Conservation (phyloP, 2,113 vertebrate species). For the Ctenodactylus gundi region DNA sequence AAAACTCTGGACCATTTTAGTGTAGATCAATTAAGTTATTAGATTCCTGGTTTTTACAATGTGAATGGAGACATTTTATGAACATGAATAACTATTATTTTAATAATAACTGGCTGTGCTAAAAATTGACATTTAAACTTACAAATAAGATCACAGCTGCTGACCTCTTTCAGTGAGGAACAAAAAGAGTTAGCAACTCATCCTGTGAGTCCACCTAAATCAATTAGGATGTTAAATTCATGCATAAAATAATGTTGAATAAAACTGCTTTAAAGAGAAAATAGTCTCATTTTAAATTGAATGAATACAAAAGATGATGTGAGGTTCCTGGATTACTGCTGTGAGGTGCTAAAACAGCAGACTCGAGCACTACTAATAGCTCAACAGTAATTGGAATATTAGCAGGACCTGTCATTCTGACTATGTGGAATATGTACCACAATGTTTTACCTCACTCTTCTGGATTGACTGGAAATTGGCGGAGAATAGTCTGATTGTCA, state of each 20-base stretch:
- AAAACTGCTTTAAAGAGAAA: conserved; percentile 72
- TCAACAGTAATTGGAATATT: conserved; percentile 74
- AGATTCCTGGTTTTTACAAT: conserved; percentile 43
- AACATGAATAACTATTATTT: conserved; percentile 78
- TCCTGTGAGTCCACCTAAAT: conserved; percentile 68
- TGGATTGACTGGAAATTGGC: conserved; percentile 46
- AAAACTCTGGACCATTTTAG: conserved; percentile 28
- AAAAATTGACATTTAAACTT: conserved; percentile 65
- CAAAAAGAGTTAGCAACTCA: conserved; percentile 64
- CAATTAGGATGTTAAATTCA: conserved; percentile 74
- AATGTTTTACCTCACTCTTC: conserved; percentile 59
- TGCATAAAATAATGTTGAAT: conserved; percentile 78
- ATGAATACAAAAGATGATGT: conserved; percentile 66
- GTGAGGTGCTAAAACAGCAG: conserved; percentile 61
- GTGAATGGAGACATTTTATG: conserved; percentile 55
- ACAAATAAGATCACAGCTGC: conserved; percentile 56
- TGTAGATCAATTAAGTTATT: conserved; percentile 56
- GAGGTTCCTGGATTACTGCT: conserved; percentile 51
- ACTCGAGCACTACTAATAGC: conserved; percentile 67
- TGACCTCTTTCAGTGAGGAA: conserved; percentile 65
- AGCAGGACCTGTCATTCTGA: conserved; percentile 63
- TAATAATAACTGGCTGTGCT: conserved; percentile 67
- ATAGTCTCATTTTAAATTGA: conserved; percentile 71
- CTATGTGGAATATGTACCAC: conserved; percentile 65
- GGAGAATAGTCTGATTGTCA: conserved; percentile 38